A percentile compares a stretch with the other conserved stretches of the same genome.
Evolutionary conservation across 2,888 invertebrate genomes (phyloP).

Genomic region (Drosophila mimetica): DNA sequence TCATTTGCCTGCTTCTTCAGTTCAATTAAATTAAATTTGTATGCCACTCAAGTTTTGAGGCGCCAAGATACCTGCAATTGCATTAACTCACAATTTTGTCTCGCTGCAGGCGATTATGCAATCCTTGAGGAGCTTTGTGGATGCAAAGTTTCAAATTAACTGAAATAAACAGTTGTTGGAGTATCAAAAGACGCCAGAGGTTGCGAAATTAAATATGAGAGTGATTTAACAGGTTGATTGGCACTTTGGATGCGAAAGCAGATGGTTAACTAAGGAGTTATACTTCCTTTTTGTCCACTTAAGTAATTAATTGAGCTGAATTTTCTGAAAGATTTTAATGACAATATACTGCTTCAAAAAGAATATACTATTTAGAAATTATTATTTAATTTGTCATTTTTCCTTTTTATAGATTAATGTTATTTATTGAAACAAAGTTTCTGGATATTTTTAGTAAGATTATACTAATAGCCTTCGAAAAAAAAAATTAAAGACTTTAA

Average conservation of each 20-base stretch:
- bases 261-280: not conserved
- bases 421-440: too few species aligned
- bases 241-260: not conserved
- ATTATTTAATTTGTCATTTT: too few species aligned
- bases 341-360: too few species aligned
- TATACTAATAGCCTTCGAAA: too few species aligned
- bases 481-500: too few species aligned
- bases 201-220: not conserved
- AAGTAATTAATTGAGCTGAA: not conserved
- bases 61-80: conserved; percentile 37
- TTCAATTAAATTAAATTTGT: conserved; percentile 59
- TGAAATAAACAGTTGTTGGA: conserved; percentile 16
- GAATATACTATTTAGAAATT: too few species aligned
- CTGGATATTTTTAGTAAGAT: too few species aligned
- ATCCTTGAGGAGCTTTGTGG: conserved; percentile 19
- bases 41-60: conserved; percentile 41
- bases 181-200: conserved; percentile 1
- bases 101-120: conserved; percentile 44
- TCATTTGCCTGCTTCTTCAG: conserved; percentile 46
- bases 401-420: too few species aligned
- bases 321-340: not conserved
- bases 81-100: conserved; percentile 43
- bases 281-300: not conserved
- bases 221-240: conserved; percentile 10
- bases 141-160: conserved; percentile 47